phyloP scores from a whole-genome alignment of 2,888 invertebrate species.

The Halocaridina rubra region DNA sequence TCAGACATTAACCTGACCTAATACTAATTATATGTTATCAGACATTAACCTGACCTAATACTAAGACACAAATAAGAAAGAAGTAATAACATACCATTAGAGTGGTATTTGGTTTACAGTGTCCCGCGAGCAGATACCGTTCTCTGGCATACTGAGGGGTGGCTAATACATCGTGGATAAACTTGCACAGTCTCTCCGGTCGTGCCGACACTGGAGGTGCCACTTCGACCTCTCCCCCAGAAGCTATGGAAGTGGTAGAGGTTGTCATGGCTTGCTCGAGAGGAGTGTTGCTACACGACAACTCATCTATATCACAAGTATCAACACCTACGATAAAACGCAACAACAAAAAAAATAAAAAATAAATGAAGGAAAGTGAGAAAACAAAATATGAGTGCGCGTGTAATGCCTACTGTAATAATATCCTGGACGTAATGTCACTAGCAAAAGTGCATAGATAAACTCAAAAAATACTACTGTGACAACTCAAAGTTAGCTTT shows the following conservation, averaged over 20 bases:
- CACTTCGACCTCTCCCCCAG: conserved; percentile 19
- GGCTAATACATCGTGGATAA: conserved; percentile 72
- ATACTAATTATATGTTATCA: too few species aligned
- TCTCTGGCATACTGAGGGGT: conserved; percentile 74
- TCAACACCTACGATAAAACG: conserved; percentile 52
- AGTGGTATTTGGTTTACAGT: conserved; percentile 73
- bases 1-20: too few species aligned
- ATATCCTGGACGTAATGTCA: too few species aligned
- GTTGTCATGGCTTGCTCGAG: conserved; percentile 28
- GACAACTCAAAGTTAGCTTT: too few species aligned
- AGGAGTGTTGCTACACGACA: conserved; percentile 26
- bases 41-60: too few species aligned
- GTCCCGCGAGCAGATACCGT: conserved; percentile 74
- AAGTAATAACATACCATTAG: conserved; percentile 72
- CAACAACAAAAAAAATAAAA: too few species aligned
- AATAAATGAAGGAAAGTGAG: not conserved
- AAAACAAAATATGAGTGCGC: not conserved
- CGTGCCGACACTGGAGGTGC: conserved; percentile 17
- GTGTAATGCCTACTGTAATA: not conserved
- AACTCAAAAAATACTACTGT: too few species aligned
- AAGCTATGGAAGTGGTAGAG: conserved; percentile 43
- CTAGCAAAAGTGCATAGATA: too few species aligned
- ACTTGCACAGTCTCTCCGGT: conserved; percentile 66
- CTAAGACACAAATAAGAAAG: too few species aligned
- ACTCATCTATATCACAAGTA: conserved; percentile 56